A percentile compares a stretch with the other conserved stretches of the same genome.
Conservation (phyloP, 1,140 invertebrate genomes). For the Eriocheir sinensis region DNA sequence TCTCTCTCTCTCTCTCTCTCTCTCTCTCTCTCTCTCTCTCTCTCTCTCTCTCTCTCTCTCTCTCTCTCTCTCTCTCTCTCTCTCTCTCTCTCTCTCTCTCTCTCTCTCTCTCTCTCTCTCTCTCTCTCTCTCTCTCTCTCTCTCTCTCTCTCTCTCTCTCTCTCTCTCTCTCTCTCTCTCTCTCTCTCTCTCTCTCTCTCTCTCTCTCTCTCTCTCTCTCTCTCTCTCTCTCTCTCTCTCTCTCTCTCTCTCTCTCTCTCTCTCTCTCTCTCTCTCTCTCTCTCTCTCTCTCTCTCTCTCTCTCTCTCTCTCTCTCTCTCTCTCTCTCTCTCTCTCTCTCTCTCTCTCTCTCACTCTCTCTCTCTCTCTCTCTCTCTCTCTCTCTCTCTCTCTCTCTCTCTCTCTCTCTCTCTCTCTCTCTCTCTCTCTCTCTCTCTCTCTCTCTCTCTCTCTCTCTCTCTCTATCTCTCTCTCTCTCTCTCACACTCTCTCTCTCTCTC, state of each 20-base stretch:
- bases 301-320: no score
- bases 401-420: no score
- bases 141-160: not conserved
- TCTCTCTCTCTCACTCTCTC: no score
- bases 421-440: not conserved
- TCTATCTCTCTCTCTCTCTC: not conserved
- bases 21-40: not conserved
- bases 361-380: no score
- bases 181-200: not conserved
- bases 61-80: not conserved
- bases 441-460: not conserved
- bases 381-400: no score
- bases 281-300: not conserved
- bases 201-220: not conserved
- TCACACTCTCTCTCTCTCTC: not conserved
- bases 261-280: not conserved
- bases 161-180: not conserved
- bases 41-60: not conserved
- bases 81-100: not conserved
- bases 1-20: not conserved
- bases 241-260: no score
- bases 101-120: conserved; percentile 12
- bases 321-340: no score
- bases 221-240: not conserved
- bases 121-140: not conserved